These are phyloP conservation scores for Smithornis capensis DNA, from an alignment of 2,113 vertebrate genomes.

Conservation along the genomic window DNA sequence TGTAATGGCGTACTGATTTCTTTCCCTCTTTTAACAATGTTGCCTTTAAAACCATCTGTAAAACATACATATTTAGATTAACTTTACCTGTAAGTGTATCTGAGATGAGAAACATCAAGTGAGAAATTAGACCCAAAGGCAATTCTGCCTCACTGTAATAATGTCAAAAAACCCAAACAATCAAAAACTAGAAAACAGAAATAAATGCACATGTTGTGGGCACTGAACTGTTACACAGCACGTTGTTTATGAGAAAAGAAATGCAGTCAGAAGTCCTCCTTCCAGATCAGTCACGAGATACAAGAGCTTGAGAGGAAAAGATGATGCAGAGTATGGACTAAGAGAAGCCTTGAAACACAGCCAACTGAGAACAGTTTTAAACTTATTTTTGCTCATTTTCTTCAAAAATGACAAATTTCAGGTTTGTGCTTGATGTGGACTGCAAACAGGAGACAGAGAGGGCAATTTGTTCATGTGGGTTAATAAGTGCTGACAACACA, in stretches of 20 bases:
- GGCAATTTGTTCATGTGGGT: neutral
- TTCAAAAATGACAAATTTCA: neutral
- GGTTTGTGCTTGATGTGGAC: neutral
- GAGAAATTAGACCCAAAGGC: neutral
- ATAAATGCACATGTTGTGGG: neutral
- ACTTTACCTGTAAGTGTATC: neutral
- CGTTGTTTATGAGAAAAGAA: neutral
- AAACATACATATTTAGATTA: neutral
- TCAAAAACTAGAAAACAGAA: neutral
- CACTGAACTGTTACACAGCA: neutral
- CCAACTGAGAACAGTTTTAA: neutral
- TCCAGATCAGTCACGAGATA: neutral
- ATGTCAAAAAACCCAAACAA: neutral
- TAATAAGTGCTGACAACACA: neutral
- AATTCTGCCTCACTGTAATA: neutral
- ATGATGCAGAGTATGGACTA: neutral
- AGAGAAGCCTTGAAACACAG: neutral
- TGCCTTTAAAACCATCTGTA: neutral
- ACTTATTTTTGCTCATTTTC: neutral
- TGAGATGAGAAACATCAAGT: neutral
- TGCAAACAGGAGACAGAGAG: neutral
- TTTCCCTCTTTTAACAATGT: neutral
- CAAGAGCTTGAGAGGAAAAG: neutral
- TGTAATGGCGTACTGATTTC: neutral
- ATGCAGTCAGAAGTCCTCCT: neutral